Conservation (phyloP, 2,888 invertebrate genomes). For the Anarsia innoxiella region DNA sequence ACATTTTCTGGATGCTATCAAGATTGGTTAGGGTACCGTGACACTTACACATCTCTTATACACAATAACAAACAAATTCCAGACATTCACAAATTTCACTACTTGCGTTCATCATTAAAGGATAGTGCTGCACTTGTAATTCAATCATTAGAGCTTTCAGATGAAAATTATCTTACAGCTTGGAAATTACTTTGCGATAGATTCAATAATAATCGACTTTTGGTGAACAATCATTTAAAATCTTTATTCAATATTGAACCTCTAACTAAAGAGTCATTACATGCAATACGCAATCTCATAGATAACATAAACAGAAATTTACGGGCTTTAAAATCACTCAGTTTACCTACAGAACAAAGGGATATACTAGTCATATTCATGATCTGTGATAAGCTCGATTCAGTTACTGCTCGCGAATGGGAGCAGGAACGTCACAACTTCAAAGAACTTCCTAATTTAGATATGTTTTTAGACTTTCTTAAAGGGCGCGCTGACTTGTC, state of each 20-base stretch:
- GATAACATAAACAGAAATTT: constrained; percentile 15
- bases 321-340: constrained; percentile 14
- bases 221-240: constrained; percentile 15
- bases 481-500: constrained; percentile 15
- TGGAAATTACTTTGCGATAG: constrained; percentile 16
- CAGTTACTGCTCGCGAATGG: constrained; percentile 13
- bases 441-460: constrained; percentile 12
- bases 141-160: constrained; percentile 11
- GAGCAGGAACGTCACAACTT: constrained; percentile 10
- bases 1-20: constrained; percentile 15
- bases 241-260: constrained; percentile 12
- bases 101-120: constrained; percentile 13
- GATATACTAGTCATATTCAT: constrained; percentile 14
- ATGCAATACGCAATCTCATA: constrained; percentile 9
- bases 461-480: constrained; percentile 14
- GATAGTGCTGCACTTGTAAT: constrained; percentile 15
- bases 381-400: constrained; percentile 14
- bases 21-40: constrained; percentile 17
- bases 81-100: constrained; percentile 17
- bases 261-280: constrained; percentile 7
- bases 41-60: constrained; percentile 15
- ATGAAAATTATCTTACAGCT: constrained; percentile 15
- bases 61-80: constrained; percentile 9
- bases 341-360: constrained; percentile 14
- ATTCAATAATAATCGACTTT: constrained; percentile 16